Evolutionary conservation across 2,113 vertebrate genomes (phyloP).

Genomic region (Vulpes ferrilata): DNA sequence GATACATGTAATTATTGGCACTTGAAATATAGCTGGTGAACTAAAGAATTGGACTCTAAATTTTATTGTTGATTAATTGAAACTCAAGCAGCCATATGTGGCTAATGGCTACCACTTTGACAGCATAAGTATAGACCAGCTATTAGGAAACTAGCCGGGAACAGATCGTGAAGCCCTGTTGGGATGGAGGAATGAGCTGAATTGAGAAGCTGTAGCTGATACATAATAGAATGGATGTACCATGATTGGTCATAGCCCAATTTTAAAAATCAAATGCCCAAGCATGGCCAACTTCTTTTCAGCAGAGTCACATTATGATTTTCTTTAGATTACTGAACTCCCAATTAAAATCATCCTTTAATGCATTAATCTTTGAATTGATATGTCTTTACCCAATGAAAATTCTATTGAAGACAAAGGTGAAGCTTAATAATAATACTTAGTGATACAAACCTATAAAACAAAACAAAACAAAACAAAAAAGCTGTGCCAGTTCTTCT

Average conservation of each 20-base stretch:
- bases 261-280: background rate
- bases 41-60: background rate
- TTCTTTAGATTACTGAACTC: background rate
- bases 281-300: background rate
- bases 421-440: background rate
- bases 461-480: too few relatives aligned
- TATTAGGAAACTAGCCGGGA: background rate
- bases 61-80: background rate
- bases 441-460: background rate
- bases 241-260: background rate
- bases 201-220: background rate
- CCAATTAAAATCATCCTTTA: background rate
- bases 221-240: background rate
- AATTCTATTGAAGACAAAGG: background rate
- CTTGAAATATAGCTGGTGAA: background rate
- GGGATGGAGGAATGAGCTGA: background rate
- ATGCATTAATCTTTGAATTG: background rate
- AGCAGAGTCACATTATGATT: background rate
- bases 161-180: fast-evolving
- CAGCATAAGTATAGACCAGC: fast-evolving
- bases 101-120: background rate
- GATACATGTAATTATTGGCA: background rate
- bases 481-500: background rate
- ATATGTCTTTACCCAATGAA: background rate
- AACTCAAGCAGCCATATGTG: background rate